These are phyloP conservation scores for Euleptes europaea DNA, from an alignment of 2,113 vertebrate genomes.

Conservation along the genomic window DNA sequence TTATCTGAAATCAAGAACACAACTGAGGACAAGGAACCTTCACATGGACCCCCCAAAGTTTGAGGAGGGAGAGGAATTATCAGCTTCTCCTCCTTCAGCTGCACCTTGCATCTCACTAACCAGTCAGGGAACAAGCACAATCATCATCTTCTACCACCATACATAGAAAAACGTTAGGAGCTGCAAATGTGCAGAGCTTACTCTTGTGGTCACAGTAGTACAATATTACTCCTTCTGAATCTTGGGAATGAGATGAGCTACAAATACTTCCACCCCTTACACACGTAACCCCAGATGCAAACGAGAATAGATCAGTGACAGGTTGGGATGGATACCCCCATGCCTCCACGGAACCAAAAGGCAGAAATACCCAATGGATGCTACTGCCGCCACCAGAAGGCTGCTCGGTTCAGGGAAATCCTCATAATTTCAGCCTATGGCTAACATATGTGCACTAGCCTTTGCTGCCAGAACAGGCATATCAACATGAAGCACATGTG, in stretches of 20 bases:
- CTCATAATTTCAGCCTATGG: not conserved
- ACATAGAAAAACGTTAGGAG: not conserved
- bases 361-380: no score
- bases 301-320: not conserved
- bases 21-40: not conserved
- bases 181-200: not conserved
- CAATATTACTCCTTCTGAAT: not conserved
- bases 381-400: not conserved
- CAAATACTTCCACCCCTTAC: no score
- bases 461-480: not conserved
- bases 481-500: not conserved
- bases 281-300: not conserved
- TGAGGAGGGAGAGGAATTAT: not conserved
- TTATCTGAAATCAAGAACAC: conserved; percentile 66
- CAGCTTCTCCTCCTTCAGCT: no score
- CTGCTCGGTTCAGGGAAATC: not conserved
- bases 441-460: not conserved
- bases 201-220: no score
- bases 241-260: not conserved
- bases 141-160: not conserved
- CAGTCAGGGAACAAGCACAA: not conserved
- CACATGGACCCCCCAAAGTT: not conserved
- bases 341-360: no score
- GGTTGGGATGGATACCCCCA: no score
- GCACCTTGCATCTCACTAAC: not conserved